phyloP scores from a whole-genome alignment of 2,888 invertebrate species.

The Odontocolon sp. region DNA sequence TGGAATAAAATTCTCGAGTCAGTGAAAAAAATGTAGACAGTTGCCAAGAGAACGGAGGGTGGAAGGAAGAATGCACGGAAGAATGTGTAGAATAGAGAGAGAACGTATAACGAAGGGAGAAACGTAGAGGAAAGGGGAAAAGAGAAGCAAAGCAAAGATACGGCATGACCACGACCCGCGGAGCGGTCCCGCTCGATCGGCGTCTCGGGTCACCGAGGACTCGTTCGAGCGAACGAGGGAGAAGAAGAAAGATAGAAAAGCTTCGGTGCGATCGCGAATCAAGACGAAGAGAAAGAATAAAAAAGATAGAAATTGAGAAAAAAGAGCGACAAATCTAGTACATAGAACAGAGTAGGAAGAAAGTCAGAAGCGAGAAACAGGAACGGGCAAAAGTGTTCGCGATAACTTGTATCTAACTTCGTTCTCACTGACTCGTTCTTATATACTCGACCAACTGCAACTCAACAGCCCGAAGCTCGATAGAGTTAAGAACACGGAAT shows the following conservation, averaged over 20 bases:
- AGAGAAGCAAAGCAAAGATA: slow-evolving; percentile 64
- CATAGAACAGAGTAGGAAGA: not conserved
- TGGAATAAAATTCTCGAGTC: slow-evolving; percentile 77
- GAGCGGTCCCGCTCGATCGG: slow-evolving; percentile 67
- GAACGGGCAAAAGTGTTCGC: slow-evolving; percentile 69
- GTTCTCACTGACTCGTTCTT: slow-evolving; percentile 46
- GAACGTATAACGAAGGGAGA: slow-evolving; percentile 23
- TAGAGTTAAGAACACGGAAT: not conserved
- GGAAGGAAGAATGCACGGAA: slow-evolving; percentile 48
- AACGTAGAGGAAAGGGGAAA: slow-evolving; percentile 27
- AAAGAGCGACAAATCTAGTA: slow-evolving; percentile 33
- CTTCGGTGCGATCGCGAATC: slow-evolving; percentile 21
- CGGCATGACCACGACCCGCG: slow-evolving; percentile 73
- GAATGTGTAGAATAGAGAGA: slow-evolving; percentile 15
- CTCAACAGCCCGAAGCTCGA: not conserved
- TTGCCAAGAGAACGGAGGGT: slow-evolving; percentile 62
- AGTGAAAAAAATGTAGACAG: slow-evolving; percentile 78
- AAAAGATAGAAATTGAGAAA: slow-evolving; percentile 10
- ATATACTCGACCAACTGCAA: slow-evolving; percentile 13
- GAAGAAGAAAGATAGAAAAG: slow-evolving; percentile 42
- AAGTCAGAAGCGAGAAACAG: slow-evolving; percentile 32
- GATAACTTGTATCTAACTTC: slow-evolving; percentile 65
- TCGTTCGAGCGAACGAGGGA: slow-evolving; percentile 43
- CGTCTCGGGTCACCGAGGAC: slow-evolving; percentile 73
- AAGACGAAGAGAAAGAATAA: slow-evolving; percentile 31